Conservation (phyloP, 2,797 vertebrate species). For the Steatocranus sp. region DNA sequence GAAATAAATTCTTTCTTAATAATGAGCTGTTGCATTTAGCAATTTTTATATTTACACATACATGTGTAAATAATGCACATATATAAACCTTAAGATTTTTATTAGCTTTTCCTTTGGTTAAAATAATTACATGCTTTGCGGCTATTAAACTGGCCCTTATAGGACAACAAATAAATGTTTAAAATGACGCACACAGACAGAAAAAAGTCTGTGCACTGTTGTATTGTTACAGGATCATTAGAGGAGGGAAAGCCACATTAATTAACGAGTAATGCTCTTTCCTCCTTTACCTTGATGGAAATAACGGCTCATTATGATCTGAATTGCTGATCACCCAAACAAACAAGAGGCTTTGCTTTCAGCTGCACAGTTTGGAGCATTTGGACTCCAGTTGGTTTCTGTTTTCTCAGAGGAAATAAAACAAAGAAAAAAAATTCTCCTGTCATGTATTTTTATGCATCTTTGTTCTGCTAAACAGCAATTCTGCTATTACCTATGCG, state of each 20-base stretch:
- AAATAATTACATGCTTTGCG: neutral
- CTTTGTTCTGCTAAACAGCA: neutral
- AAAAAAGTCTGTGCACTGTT: neutral
- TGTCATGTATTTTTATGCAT: neutral
- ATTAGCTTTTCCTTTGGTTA: neutral
- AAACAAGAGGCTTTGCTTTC: neutral
- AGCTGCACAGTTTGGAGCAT: neutral
- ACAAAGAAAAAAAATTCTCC: neutral
- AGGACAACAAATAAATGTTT: neutral
- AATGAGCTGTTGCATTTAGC: neutral
- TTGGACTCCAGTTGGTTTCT: neutral
- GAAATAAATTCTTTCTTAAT: neutral
- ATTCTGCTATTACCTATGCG: neutral
- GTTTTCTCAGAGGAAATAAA: constrained; percentile 6
- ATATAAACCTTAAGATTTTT: neutral
- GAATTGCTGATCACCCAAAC: constrained; percentile 19
- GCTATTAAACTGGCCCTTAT: neutral
- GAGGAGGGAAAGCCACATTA: neutral
- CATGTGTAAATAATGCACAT: neutral
- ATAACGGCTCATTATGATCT: neutral
- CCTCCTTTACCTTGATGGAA: constrained; percentile 2
- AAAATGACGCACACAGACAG: neutral
- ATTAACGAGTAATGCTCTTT: neutral
- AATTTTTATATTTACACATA: neutral
- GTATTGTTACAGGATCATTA: neutral